Evolutionary conservation across 1,140 invertebrate species (phyloP).

Genomic region (Sipha flava): DNA sequence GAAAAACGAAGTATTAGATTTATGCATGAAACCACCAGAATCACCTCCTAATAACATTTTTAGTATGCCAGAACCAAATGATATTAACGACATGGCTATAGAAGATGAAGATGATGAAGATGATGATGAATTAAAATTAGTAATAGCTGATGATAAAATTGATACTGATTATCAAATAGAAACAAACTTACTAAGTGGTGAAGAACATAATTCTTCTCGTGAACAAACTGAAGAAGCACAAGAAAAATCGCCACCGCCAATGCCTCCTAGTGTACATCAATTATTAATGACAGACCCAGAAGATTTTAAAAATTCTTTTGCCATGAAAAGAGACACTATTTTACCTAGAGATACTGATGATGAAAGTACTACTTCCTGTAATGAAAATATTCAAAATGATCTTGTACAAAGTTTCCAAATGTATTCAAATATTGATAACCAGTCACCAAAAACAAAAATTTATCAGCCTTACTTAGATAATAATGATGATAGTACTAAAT

Average conservation of each 20-base stretch:
- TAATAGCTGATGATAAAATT: conserved; percentile 2
- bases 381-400: not conserved
- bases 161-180: not conserved
- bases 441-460: not conserved
- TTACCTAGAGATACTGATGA: not conserved
- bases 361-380: not conserved
- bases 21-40: conserved; percentile 48
- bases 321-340: not conserved
- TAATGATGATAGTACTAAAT: not conserved
- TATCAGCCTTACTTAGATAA: not conserved
- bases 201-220: not conserved
- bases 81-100: conserved; percentile 35
- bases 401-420: not conserved
- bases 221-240: not conserved
- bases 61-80: not conserved
- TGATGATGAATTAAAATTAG: conserved; percentile 29
- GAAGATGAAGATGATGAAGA: conserved; percentile 42
- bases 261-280: not conserved
- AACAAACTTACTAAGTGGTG: not conserved
- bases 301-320: not conserved
- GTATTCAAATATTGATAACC: not conserved
- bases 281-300: not conserved
- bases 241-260: not conserved
- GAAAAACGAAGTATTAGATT: conserved; percentile 48
- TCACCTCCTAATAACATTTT: conserved; percentile 43